A percentile compares a stretch with the other conserved stretches of the same genome.
phyloP scores from a whole-genome alignment of 2,888 invertebrate species.

The Shargacucullia verbasci region DNA sequence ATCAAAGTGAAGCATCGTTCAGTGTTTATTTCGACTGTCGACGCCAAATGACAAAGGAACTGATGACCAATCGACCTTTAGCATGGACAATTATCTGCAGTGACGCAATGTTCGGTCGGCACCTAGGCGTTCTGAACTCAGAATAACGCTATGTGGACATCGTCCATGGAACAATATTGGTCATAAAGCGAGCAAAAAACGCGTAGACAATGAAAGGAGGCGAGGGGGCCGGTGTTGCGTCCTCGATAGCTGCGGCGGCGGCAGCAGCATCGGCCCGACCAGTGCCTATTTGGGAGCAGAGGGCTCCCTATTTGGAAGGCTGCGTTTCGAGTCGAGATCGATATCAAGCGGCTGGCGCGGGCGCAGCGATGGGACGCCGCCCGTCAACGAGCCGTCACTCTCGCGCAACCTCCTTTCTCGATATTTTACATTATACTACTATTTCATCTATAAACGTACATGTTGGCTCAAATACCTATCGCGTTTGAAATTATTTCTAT shows the following conservation, averaged over 20 bases:
- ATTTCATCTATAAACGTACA: slow-evolving; percentile 15
- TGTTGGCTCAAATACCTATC: slow-evolving; percentile 12
- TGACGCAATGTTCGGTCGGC: slow-evolving; percentile 50
- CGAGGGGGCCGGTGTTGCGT: slow-evolving; percentile 70
- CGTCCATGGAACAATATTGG: slow-evolving; percentile 66
- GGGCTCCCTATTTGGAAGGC: slow-evolving; percentile 86
- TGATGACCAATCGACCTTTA: slow-evolving; percentile 59
- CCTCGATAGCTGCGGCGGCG: slow-evolving; percentile 73
- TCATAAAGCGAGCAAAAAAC: slow-evolving; percentile 69
- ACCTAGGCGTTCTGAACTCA: slow-evolving; percentile 32
- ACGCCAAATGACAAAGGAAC: slow-evolving; percentile 56
- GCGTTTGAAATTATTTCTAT: slow-evolving; percentile 18
- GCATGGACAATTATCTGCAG: slow-evolving; percentile 56
- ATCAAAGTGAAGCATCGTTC: slow-evolving; percentile 34
- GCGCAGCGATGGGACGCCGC: slow-evolving; percentile 66
- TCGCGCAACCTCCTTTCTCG: slow-evolving; percentile 68
- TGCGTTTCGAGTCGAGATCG: slow-evolving; percentile 83
- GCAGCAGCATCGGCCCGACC: slow-evolving; percentile 66
- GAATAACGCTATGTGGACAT: slow-evolving; percentile 28
- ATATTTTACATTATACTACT: slow-evolving; percentile 61
- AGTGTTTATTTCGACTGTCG: slow-evolving; percentile 52
- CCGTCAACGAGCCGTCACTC: slow-evolving; percentile 76
- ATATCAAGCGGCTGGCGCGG: slow-evolving; percentile 69
- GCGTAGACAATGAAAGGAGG: slow-evolving; percentile 83
- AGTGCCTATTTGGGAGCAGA: slow-evolving; percentile 84